Conservation (phyloP, 2,113 vertebrate species). For the Oryzias curvinotus region DNA sequence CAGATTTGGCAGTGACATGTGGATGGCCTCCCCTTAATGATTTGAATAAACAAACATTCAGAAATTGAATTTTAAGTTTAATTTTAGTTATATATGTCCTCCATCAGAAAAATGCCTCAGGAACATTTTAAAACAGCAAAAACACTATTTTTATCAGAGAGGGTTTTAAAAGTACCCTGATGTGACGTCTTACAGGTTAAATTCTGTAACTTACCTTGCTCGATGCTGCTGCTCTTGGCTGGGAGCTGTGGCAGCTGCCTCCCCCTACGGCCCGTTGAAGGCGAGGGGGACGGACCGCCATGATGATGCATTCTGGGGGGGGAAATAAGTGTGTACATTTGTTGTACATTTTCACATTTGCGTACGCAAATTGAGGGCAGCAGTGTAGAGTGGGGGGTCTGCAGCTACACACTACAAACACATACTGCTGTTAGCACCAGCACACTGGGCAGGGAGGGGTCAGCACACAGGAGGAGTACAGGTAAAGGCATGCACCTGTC, state of each 20-base stretch:
- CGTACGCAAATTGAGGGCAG: not conserved
- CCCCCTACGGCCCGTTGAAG: conserved; percentile 85
- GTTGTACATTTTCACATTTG: not conserved
- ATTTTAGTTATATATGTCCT: too few relatives aligned
- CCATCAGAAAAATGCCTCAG: too few relatives aligned
- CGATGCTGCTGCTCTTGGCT: conserved; percentile 89
- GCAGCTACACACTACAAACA: too few relatives aligned
- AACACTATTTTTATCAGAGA: not conserved
- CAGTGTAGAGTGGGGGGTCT: not conserved
- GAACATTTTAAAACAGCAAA: too few relatives aligned
- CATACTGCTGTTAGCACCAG: not conserved
- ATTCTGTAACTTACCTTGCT: conserved; percentile 84
- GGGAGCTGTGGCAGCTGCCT: conserved; percentile 95
- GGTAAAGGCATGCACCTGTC: conserved; percentile 75
- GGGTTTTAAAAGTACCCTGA: not conserved
- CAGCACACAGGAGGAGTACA: conserved; percentile 22
- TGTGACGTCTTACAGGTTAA: not conserved
- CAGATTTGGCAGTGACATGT: too few relatives aligned
- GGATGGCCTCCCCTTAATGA: too few relatives aligned
- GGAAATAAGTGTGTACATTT: not conserved
- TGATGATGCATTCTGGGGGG: conserved; percentile 82
- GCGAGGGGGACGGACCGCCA: conserved; percentile 83
- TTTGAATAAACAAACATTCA: too few relatives aligned
- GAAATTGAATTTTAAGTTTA: too few relatives aligned
- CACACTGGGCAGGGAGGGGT: conserved; percentile 12